These are phyloP conservation scores for Ceratina australensis DNA, from an alignment of 1,140 invertebrate genomes.

Conservation along the genomic window DNA sequence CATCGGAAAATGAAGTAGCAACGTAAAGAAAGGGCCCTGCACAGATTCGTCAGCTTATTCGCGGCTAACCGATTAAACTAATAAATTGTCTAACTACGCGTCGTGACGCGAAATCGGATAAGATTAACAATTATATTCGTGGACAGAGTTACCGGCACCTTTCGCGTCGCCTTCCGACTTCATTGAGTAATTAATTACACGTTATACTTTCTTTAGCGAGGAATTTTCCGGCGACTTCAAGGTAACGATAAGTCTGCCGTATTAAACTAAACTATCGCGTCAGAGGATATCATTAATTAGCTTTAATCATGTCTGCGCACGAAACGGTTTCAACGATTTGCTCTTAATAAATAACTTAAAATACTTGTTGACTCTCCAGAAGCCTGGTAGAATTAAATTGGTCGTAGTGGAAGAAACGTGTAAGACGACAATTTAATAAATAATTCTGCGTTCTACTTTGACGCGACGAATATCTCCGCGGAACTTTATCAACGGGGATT, in stretches of 20 bases:
- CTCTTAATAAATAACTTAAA: too few species aligned
- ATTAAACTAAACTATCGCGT: neutral
- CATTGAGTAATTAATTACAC: neutral
- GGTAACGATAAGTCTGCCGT: neutral
- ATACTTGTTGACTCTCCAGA: too few species aligned
- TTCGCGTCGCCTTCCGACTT: neutral
- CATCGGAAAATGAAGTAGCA: too few species aligned
- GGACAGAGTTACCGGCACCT: neutral
- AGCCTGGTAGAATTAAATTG: too few species aligned
- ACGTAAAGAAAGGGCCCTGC: neutral
- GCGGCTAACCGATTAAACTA: constrained; percentile 4
- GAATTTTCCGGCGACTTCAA: neutral
- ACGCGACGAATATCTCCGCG: too few species aligned
- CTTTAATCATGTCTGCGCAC: too few species aligned
- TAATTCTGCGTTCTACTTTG: too few species aligned
- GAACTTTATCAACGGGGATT: too few species aligned
- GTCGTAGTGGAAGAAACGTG: too few species aligned
- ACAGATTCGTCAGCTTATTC: neutral
- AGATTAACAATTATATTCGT: neutral
- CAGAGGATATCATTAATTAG: neutral
- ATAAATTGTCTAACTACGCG: constrained; percentile 36
- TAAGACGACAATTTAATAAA: too few species aligned
- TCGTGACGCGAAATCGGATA: constrained; percentile 21
- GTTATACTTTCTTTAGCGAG: neutral
- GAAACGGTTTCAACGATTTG: too few species aligned